Evolutionary conservation across 2,113 vertebrate species (phyloP).

Genomic region (Panthera tigris): DNA sequence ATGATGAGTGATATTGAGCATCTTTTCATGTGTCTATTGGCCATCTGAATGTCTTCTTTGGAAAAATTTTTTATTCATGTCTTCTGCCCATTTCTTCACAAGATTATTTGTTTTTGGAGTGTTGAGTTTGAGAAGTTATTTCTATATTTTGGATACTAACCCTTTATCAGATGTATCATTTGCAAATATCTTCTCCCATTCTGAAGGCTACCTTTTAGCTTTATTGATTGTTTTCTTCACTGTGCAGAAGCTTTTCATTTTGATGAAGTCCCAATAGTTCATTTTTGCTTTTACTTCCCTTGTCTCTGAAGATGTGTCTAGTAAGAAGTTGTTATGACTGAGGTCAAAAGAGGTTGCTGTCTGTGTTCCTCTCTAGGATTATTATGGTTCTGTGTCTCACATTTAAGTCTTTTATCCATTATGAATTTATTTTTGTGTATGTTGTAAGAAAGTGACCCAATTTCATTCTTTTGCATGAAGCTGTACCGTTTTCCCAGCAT

Average conservation of each 20-base stretch:
- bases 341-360: not conserved
- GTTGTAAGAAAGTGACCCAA: not conserved
- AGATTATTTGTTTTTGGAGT: not conserved
- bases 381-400: not conserved
- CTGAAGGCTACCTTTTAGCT: not conserved
- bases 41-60: not conserved
- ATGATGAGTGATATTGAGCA: not conserved
- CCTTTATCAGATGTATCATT: not conserved
- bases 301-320: not conserved
- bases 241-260: not conserved
- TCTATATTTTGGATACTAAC: not conserved
- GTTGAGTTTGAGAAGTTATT: not conserved
- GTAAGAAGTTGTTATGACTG: not conserved
- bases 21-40: not conserved
- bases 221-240: not conserved
- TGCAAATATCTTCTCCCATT: not conserved
- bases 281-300: not conserved
- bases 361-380: not conserved
- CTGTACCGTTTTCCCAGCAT: not conserved
- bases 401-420: not conserved
- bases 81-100: not conserved
- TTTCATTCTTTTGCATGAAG: not conserved
- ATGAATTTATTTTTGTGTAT: not conserved
- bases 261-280: not conserved
- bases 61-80: not conserved